Percentiles rank a stretch among this genome's conserved stretches.
Conservation (phyloP, 2,113 vertebrate species). For the Anhinga anhinga region DNA sequence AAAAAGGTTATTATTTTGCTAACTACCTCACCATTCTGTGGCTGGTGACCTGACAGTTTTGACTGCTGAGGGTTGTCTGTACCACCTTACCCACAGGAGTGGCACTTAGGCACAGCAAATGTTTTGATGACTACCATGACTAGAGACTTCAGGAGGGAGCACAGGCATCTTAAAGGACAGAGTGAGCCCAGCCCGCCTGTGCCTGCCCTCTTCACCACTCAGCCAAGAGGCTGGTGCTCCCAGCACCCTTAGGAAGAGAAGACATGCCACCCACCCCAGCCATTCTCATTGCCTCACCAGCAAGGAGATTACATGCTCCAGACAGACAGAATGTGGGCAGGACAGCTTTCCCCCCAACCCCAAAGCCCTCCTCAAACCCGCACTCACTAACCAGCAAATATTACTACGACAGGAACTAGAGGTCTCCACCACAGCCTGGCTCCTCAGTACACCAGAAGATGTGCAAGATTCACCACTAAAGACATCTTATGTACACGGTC, state of each 20-base stretch:
- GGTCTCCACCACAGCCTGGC: neutral
- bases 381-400: neutral
- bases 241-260: neutral
- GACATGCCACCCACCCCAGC: rapidly evolving
- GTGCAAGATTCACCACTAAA: neutral
- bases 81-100: neutral
- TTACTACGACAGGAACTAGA: neutral
- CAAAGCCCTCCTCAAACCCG: neutral
- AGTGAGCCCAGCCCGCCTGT: rapidly evolving
- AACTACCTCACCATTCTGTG: neutral
- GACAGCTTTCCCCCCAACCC: rapidly evolving
- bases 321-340: too few relatives aligned
- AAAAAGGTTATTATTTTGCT: neutral
- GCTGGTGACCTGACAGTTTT: neutral
- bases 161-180: rapidly evolving
- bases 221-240: neutral
- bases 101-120: neutral
- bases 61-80: neutral
- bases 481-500: neutral
- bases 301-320: rapidly evolving
- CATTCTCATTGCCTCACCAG: neutral
- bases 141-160: neutral
- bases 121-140: rapidly evolving
- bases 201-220: neutral
- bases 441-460: neutral